Base-by-base conservation (phyloP, 2,797 vertebrate species). In the Poecile montanus region DNA sequence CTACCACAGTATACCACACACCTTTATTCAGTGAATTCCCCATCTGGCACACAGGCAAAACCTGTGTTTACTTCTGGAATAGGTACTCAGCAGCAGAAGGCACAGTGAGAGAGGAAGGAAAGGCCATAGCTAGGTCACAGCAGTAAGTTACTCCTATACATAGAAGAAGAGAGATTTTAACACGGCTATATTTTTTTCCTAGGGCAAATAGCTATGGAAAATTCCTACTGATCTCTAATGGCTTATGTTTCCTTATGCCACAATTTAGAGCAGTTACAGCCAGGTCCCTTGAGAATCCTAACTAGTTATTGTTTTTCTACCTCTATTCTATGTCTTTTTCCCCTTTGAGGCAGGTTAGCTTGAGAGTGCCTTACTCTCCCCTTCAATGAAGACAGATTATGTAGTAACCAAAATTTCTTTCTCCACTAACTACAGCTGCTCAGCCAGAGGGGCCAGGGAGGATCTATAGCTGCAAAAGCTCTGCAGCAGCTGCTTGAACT, bases 1-100 rank as follows among this genome's bases (percentile, higher is more conserved):
- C 7, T 60, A 18, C 11, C 13, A 22, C 0, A 1, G 13, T 45
- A 34, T 30, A 63, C 8, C 7, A 51, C 9, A 51, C 57, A 72
- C 27, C 16, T 42, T 68, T 48, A 38, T 16, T 50, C 17, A 51
- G 21, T 27, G 40, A 81, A 56, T 23, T 60, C 14, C 23, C 18
- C n/a, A 66, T 32, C 32, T 50, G 17, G 61, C 2, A 3, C 40
- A 51, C 4, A 62, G 51, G n/a, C 20, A 83, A 65, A 56, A 56
- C 42, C 40, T 47, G 10, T 45, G 32, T 79, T 66, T 47, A 10
- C 74, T 79, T 84, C 50, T 5, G 4, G 11, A 81, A 86, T 1
- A 7, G 26, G 29, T 18, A 51, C 40, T 27, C 2, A 56, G 51
- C 18, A 87, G 77, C 40, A 83, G 42, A 86, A 68, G n/a, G 26